Evolutionary conservation across 2,888 invertebrate species (phyloP).

Genomic region (Caenorhabditis becei): DNA sequence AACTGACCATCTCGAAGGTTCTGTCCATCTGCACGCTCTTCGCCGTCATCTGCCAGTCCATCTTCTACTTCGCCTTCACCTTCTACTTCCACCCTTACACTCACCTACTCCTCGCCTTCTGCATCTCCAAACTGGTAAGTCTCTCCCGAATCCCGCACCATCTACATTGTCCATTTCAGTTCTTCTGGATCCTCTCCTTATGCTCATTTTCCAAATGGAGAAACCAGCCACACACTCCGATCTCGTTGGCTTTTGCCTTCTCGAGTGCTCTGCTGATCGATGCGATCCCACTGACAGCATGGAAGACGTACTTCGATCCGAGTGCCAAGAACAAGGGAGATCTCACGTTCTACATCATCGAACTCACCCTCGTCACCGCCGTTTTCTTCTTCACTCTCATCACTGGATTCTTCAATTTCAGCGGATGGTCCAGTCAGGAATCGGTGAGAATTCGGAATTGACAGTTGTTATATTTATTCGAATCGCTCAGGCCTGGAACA

Average conservation of each 20-base stretch:
- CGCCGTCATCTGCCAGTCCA: conserved; percentile 60
- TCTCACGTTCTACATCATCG: conserved; percentile 66
- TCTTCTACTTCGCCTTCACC: conserved; percentile 65
- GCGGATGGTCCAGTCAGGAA: conserved; percentile 21
- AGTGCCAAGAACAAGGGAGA: conserved; percentile 54
- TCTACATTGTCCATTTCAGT: conserved; percentile 55
- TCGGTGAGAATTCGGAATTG: conserved; percentile 20
- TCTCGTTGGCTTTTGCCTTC: conserved; percentile 64
- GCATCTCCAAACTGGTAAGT: conserved; percentile 62
- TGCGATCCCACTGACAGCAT: conserved; percentile 63
- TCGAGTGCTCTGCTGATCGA: conserved; percentile 56
- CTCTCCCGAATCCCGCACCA: not conserved
- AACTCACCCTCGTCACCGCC: conserved; percentile 51
- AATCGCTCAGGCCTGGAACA: conserved; percentile 67
- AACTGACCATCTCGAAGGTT: conserved; percentile 47
- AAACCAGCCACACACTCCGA: conserved; percentile 49
- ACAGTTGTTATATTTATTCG: not conserved
- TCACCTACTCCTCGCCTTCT: conserved; percentile 64
- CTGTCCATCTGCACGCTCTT: conserved; percentile 64
- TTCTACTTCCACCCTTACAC: conserved; percentile 70
- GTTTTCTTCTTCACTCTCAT: conserved; percentile 60
- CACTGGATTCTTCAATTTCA: conserved; percentile 33
- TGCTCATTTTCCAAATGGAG: conserved; percentile 64
- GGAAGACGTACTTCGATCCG: conserved; percentile 61
- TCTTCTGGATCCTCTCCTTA: conserved; percentile 62